Base-by-base conservation (phyloP, 2,888 invertebrate genomes). In the Luffia ferchaultella region DNA sequence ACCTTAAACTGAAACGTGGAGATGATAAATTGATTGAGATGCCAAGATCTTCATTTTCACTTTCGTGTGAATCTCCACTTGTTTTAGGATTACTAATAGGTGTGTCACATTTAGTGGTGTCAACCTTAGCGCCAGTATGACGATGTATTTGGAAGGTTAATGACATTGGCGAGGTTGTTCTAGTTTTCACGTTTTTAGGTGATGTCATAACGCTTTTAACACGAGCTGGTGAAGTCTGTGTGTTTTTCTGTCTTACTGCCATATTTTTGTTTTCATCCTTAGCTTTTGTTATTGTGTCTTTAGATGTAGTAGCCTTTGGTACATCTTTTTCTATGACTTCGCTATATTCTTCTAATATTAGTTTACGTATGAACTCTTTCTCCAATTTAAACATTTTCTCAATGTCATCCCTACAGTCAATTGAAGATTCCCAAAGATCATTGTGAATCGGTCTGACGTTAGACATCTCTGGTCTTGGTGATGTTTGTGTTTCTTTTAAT, bases 151-250 rank as follows among this genome's bases (percentile, higher is more conserved):
- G 68, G 1, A 66, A 49, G 1, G 68, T 59, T 15, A 67, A 48
- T 1, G 56, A 52, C 49, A 83, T 68, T 16, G 83, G 79, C 1
- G 85, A 84, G 15, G 83, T 84, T 0, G 80, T 72, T 54, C 82
- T 70, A 1, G 77, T 77, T 59, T 79, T 80, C 15, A 74, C 75
- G 57, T 55, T 68, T 18, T 69, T 73, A 2, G 85, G 84, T 16
- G 84, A 85, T 1, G 84, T 85, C 82, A 80, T 84, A 1, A 77
- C 68, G 58, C 70, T 66, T 60, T 77, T 80, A 0, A 75, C 75
- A 42, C 67, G 77, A 30, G 76, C 72, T 2, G 83, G 83, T 3
- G 84, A 82, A 0, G 85, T 85, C 59, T 85, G 85, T 2, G 84
- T 85, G 49, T 75, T 72, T 59, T 83, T 84, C 46, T 75, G 80